These are phyloP conservation scores for Oophaga pumilio DNA, from an alignment of 2,113 vertebrate genomes.

Conservation along the genomic window DNA sequence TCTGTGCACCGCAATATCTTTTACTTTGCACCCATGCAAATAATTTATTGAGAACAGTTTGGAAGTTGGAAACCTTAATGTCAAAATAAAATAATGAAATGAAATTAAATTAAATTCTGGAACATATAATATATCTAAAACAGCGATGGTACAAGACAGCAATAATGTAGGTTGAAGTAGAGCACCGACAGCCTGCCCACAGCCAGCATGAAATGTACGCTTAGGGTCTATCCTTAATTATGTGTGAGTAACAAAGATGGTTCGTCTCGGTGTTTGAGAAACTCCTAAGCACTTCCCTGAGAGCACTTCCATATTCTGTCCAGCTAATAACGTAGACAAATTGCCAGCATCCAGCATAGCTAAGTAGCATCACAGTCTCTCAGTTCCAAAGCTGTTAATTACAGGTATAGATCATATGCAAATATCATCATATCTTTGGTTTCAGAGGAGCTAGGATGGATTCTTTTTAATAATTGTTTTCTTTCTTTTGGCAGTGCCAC, in stretches of 20 bases:
- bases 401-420: conserved; percentile 57
- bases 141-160: conserved; percentile 40
- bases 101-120: conserved; percentile 42
- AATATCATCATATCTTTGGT: conserved; percentile 50
- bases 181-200: conserved; percentile 7
- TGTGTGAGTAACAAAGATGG: conserved; percentile 43
- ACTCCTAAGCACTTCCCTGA: conserved; percentile 52
- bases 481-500: conserved; percentile 28
- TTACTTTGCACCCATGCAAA: conserved; percentile 46
- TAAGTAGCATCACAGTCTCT: conserved; percentile 46
- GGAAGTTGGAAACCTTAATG: conserved; percentile 26
- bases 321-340: conserved; percentile 52
- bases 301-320: conserved; percentile 48
- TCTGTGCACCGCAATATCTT: conserved; percentile 26
- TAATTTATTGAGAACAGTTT: conserved; percentile 22
- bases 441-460: conserved; percentile 32
- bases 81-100: conserved; percentile 56
- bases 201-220: conserved; percentile 20
- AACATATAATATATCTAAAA: conserved; percentile 19
- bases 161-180: conserved; percentile 37
- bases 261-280: conserved; percentile 43
- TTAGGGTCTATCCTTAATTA: conserved; percentile 54
- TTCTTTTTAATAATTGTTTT: conserved; percentile 45
- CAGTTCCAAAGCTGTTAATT: conserved; percentile 55
- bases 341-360: conserved; percentile 50